Base-by-base conservation (phyloP, 1,140 invertebrate genomes). In the Pseudomyrmex gracilis region DNA sequence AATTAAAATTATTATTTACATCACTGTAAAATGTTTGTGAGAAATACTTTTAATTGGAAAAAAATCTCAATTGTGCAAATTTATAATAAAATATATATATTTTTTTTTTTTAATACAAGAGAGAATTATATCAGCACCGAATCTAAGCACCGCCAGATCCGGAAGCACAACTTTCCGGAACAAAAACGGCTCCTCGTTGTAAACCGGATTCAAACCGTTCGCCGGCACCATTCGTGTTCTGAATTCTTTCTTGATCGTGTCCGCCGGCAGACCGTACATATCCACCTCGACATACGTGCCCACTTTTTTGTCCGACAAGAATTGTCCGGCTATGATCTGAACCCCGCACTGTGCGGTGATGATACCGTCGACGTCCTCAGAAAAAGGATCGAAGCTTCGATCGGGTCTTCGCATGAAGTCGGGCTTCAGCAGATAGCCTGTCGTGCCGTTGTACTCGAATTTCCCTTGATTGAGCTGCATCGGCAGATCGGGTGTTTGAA, bases 141-240 rank as follows among this genome's bases (percentile, higher is more conserved):
- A 98, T 71, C 99, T 96, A 2, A 99, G 95, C 1, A 99, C 99
- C 22, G 99, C 99, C 90, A 99, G 94, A 94, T 99, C 99, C 0
- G 99, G 99, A 7, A 99, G 95, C 10, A 99, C 99, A 22, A 97
- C 97, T 95, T 98, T 98, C 92, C 97, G 95, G 90, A 98, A 98
- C 2, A 97, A 95, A 94, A 98, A 98, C 7, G 97, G 96, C 85
- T 98, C 97, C 91, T 98, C 97, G 93, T 98, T 97, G 94, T 97
- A 98, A 89, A 96, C 96, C 76, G 96, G 98, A 95, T 97, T 98
- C 61, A 97, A 93, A 49, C 97, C 97, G 92, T 98, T 98, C 57
- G 94, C 95, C 2, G 97, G 97, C 13, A 98, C 96, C 92, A 97
- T 96, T 89, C 96, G 94, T 0, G 97, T 98, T 53, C 97, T 95